Evolutionary conservation across 2,888 invertebrate genomes (phyloP).

Genomic region (Tridacna crocea): DNA sequence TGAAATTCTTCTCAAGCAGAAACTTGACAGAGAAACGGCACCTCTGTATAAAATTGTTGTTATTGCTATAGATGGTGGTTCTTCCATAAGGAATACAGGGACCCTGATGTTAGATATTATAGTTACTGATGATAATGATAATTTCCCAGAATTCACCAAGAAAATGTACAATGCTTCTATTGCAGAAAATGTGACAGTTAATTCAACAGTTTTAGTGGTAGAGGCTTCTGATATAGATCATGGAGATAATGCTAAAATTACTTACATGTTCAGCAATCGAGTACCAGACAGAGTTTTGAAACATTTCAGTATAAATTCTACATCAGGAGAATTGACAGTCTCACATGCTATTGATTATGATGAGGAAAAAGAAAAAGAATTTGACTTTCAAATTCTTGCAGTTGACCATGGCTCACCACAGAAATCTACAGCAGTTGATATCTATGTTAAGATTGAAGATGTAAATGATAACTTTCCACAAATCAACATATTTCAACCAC

Average conservation of each 20-base stretch:
- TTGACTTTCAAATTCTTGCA: constrained; percentile 88
- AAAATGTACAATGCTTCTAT: constrained; percentile 57
- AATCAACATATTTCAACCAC: constrained; percentile 92
- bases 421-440: constrained; percentile 85
- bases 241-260: constrained; percentile 89
- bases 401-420: constrained; percentile 70
- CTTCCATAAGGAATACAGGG: constrained; percentile 60
- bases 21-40: constrained; percentile 73
- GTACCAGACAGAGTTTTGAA: constrained; percentile 56
- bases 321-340: constrained; percentile 93
- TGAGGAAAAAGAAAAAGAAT: constrained; percentile 89
- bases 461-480: constrained; percentile 95
- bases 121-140: constrained; percentile 71
- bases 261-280: constrained; percentile 81
- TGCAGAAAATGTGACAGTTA: constrained; percentile 59
- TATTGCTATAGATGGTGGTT: constrained; percentile 71
- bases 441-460: constrained; percentile 86
- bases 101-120: constrained; percentile 60
- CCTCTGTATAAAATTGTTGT: constrained; percentile 70
- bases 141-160: constrained; percentile 63
- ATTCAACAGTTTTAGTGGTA: constrained; percentile 84
- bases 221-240: constrained; percentile 93
- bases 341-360: constrained; percentile 92
- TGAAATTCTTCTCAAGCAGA: constrained; percentile 69
- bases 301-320: constrained; percentile 88